Conservation (phyloP, 2,113 vertebrate genomes). For the Bungarus multicinctus region DNA sequence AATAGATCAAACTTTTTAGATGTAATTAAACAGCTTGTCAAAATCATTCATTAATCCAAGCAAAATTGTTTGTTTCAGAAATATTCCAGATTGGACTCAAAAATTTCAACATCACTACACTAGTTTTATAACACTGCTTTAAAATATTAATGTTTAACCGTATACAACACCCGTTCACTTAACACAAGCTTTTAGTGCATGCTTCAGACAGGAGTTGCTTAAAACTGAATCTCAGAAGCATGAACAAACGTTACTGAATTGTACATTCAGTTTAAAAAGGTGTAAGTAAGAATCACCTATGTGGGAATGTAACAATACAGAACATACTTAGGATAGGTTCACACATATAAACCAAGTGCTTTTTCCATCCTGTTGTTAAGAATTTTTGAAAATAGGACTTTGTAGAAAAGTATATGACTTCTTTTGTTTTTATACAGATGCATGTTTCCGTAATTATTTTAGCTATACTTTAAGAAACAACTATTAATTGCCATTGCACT, state of each 20-base stretch:
- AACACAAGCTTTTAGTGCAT: not conserved
- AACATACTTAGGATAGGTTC: not conserved
- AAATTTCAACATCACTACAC: not conserved
- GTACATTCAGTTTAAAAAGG: constrained; percentile 34
- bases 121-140: not conserved
- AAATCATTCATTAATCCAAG: constrained; percentile 3
- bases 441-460: not conserved
- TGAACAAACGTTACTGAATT: not conserved
- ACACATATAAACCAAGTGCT: not conserved
- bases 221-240: not conserved
- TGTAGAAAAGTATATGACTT: not conserved
- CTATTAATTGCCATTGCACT: not conserved
- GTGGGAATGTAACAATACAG: constrained; percentile 7
- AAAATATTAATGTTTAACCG: not conserved
- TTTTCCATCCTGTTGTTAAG: not conserved
- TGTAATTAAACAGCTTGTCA: not conserved
- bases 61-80: constrained; percentile 4
- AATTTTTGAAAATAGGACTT: not conserved
- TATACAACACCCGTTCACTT: constrained; percentile 13
- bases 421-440: not conserved
- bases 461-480: not conserved
- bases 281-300: constrained; percentile 6
- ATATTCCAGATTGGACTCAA: not conserved
- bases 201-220: not conserved
- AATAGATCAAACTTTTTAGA: not conserved